Percentiles rank a stretch among this genome's conserved stretches.
These are phyloP conservation scores for Corythucha ciliata DNA, from an alignment of 2,888 invertebrate genomes.

Conservation along the genomic window DNA sequence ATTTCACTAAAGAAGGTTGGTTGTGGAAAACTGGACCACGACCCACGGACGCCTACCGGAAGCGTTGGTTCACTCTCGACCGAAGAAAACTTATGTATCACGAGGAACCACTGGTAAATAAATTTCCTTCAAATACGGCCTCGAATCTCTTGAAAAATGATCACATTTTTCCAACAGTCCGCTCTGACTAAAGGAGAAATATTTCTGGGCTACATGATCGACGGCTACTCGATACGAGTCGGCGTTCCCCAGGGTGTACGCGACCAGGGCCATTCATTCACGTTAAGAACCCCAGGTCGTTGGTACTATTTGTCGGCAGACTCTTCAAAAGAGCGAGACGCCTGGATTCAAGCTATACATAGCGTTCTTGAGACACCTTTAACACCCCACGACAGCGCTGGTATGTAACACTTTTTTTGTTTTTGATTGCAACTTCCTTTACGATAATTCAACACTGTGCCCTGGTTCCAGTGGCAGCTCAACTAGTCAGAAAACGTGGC, in stretches of 20 bases:
- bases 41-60: slow-evolving; percentile 68
- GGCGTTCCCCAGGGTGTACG: slow-evolving; percentile 59
- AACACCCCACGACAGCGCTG: slow-evolving; percentile 48
- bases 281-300: slow-evolving; percentile 69
- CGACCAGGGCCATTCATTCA: slow-evolving; percentile 71
- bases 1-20: slow-evolving; percentile 80
- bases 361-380: slow-evolving; percentile 63
- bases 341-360: slow-evolving; percentile 70
- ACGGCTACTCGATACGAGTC: slow-evolving; percentile 63
- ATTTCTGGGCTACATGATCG: slow-evolving; percentile 68
- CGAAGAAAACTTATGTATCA: slow-evolving; percentile 88
- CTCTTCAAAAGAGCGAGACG: slow-evolving; percentile 63
- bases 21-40: slow-evolving; percentile 82
- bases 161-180: slow-evolving; percentile 45
- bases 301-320: slow-evolving; percentile 67
- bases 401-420: slow-evolving; percentile 13
- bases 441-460: slow-evolving; percentile 2
- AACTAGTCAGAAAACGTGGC: slow-evolving; percentile 58
- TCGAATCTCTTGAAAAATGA: not conserved
- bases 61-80: slow-evolving; percentile 82
- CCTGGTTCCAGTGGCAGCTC: slow-evolving; percentile 56
- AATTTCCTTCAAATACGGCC: not conserved
- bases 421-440: not conserved
- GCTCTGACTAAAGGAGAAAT: slow-evolving; percentile 87
- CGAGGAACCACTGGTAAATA: slow-evolving; percentile 60